These are phyloP conservation scores for Cephus pulcher DNA, from an alignment of 2,888 invertebrate species.

Conservation along the genomic window DNA sequence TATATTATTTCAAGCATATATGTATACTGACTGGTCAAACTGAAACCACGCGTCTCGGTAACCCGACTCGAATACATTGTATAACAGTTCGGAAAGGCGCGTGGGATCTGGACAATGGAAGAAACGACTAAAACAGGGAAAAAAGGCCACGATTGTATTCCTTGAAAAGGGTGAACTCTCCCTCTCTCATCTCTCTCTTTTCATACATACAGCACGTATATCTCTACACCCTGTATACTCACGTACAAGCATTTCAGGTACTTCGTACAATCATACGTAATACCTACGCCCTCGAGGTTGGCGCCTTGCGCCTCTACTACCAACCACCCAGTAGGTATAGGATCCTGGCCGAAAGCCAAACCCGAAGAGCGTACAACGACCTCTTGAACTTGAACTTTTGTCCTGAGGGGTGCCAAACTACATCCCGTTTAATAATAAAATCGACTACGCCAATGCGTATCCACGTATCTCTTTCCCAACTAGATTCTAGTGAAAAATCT, in stretches of 20 bases:
- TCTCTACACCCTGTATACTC: not conserved
- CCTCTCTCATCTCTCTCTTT: conserved; percentile 15
- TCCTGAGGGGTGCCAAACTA: not conserved
- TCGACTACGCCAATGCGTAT: not conserved
- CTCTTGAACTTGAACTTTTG: conserved; percentile 42
- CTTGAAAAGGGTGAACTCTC: not conserved
- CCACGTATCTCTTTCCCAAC: not conserved
- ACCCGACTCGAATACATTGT: not conserved
- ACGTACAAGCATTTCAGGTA: not conserved
- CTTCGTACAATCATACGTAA: not conserved
- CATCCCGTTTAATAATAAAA: not conserved
- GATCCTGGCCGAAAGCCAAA: not conserved
- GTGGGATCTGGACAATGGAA: not conserved
- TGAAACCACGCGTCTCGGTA: not conserved
- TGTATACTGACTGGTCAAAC: not conserved
- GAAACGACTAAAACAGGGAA: not conserved
- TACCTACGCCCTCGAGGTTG: not conserved
- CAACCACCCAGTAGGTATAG: not conserved
- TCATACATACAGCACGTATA: conserved; percentile 25
- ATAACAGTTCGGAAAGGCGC: not conserved
- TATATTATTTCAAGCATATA: not conserved
- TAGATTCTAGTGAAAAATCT: not conserved
- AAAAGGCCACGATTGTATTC: not conserved
- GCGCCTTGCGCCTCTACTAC: not conserved
- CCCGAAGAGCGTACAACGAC: conserved; percentile 21